phyloP scores from a whole-genome alignment of 2,797 vertebrate species.

The Lepilemur ruficaudatus region DNA sequence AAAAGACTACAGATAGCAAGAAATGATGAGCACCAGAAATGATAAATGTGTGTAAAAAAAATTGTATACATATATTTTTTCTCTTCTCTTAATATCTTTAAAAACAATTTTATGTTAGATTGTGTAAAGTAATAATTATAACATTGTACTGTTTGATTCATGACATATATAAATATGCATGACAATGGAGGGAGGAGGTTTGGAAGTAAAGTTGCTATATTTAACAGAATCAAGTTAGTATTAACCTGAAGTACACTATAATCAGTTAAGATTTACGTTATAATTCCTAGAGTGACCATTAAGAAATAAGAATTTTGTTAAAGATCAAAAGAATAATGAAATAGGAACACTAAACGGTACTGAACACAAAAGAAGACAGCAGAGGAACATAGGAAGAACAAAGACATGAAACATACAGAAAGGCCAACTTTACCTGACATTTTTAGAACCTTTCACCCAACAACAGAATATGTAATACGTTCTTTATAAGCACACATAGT shows the following conservation, averaged over 20 bases:
- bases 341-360: not conserved
- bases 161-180: not conserved
- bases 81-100: not conserved
- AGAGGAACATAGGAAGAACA: not conserved
- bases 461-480: not conserved
- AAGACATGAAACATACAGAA: not conserved
- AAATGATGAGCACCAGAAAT: not conserved
- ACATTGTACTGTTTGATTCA: no score
- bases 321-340: not conserved
- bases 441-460: not conserved
- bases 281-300: not conserved
- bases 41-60: not conserved
- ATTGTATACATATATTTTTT: not conserved
- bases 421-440: not conserved
- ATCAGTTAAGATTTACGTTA: not conserved
- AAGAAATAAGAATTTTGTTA: not conserved
- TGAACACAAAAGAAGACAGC: not conserved
- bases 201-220: not conserved
- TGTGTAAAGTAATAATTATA: not conserved
- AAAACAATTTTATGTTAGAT: not conserved
- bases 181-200: not conserved
- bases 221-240: not conserved
- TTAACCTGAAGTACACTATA: not conserved
- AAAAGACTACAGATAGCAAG: not conserved
- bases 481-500: not conserved